Evolutionary conservation across 2,113 vertebrate genomes (phyloP), one percentile per base, ranked within the genome.

Genomic region (Malurus cyaneus): DNA sequence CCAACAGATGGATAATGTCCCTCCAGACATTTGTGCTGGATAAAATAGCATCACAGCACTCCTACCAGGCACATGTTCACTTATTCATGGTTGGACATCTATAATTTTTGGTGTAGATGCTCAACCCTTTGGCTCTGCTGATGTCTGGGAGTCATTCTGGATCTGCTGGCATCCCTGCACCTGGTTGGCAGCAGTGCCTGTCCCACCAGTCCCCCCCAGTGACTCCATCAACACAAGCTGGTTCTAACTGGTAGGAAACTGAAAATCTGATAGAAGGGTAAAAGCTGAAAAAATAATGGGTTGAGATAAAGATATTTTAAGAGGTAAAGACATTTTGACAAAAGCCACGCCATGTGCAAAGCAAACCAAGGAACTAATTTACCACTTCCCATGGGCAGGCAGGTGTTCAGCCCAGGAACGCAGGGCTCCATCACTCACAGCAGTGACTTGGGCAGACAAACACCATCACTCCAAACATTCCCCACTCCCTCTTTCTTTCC

Each of bases 1-100:
- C 77, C 57, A 94, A 65, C 94, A 96, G 96, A 97, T 96, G 96
- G 94, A 5, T 77, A 80, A 36, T 44, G 79, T 46, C 86, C 80
- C 80, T 92, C 73, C 50, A 93, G 91, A 93, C 74, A 72, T 82
- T 80, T 78, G 79, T 78, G 53, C 74, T 92, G 89, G 41, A 85
- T 81, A 67, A 82, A 90, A 89, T 56, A 83, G 28, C 20, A 1
- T 77, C 60, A n/a, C 54, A 89, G 76, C 13, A 80, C 89, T 95
- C 94, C 89, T 89, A 89, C 92, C 72, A 94, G 69, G 64, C 93
- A 95, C 82, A 84, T 82, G 92, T 86, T 96, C 91, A 24, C 85
- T 93, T 80, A 62, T 52, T 96, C 79, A 79, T 52, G 70, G 66
- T 49, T 83, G 86, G 88, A 76, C 79, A 57, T 78, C 56, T 80